These are phyloP conservation scores for Drosophila sulfurigaster DNA, from an alignment of 1,140 invertebrate genomes.

Conservation along the genomic window DNA sequence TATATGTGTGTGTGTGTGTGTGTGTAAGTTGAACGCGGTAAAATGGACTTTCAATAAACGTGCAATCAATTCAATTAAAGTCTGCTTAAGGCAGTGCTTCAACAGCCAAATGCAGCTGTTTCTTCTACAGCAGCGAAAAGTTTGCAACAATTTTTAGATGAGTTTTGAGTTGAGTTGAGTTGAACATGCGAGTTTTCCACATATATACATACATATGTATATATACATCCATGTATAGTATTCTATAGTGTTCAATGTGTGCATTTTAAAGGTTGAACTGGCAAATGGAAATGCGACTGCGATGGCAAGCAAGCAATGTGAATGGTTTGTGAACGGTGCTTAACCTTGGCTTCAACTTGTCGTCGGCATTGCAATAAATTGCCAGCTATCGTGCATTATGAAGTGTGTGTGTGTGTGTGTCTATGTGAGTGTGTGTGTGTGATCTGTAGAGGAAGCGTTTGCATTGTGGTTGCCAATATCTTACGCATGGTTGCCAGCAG, in stretches of 20 bases:
- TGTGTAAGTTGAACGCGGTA: neutral
- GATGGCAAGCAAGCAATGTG: constrained; percentile 21
- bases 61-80: constrained; percentile 1
- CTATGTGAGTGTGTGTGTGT: neutral
- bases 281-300: neutral
- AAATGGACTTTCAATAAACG: neutral
- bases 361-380: constrained; percentile 45
- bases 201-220: too few relatives aligned
- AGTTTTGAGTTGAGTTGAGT: neutral
- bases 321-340: constrained; percentile 30
- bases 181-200: too few relatives aligned
- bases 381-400: constrained; percentile 49
- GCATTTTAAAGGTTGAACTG: neutral
- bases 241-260: neutral
- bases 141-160: constrained; percentile 5
- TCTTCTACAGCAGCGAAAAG: neutral
- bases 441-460: constrained; percentile 15
- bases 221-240: too few relatives aligned
- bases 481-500: constrained; percentile 43
- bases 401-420: constrained; percentile 20
- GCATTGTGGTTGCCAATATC: constrained; percentile 57
- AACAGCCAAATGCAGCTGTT: neutral
- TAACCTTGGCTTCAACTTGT: constrained; percentile 38
- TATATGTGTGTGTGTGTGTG: too few relatives aligned
- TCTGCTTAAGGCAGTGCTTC: neutral